phyloP scores from a whole-genome alignment of 1,140 invertebrate species.

The Theocolax elegans region DNA sequence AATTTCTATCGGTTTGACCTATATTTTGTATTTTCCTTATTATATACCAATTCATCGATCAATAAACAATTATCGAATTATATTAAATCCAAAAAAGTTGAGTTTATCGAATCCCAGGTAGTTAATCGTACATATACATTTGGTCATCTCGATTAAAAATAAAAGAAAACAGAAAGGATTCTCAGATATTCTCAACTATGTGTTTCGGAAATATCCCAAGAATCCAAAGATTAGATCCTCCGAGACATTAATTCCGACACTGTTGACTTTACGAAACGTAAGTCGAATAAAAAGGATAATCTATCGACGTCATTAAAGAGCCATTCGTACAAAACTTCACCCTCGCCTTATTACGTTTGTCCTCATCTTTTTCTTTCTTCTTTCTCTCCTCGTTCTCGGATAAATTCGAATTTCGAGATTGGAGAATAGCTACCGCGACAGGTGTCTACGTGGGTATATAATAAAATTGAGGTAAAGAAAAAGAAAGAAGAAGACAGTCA shows the following conservation, averaged over 20 bases:
- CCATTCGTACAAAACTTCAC: slow-evolving; percentile 1
- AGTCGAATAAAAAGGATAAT: slow-evolving; percentile 15
- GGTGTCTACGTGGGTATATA: not conserved
- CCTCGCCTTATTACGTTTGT: slow-evolving; percentile 20
- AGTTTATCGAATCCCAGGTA: too few relatives aligned
- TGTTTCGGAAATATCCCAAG: too few relatives aligned
- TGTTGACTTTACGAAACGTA: not conserved
- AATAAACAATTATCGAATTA: too few relatives aligned
- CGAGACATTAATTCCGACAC: not conserved
- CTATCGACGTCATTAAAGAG: slow-evolving; percentile 26
- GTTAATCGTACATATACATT: too few relatives aligned
- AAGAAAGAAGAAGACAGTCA: slow-evolving; percentile 1
- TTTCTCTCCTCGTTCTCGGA: not conserved
- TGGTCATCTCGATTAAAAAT: too few relatives aligned
- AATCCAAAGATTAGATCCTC: not conserved
- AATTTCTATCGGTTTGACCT: too few relatives aligned
- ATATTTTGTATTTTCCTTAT: too few relatives aligned
- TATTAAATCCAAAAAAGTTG: too few relatives aligned
- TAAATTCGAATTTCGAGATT: not conserved
- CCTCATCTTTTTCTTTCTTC: not conserved
- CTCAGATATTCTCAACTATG: too few relatives aligned
- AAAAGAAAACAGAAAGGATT: too few relatives aligned
- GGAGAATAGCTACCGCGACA: not conserved
- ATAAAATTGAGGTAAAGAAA: slow-evolving; percentile 25
- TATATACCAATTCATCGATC: too few relatives aligned